These are phyloP conservation scores for Tipula helvola DNA, from an alignment of 2,888 invertebrate species.

Conservation along the genomic window DNA sequence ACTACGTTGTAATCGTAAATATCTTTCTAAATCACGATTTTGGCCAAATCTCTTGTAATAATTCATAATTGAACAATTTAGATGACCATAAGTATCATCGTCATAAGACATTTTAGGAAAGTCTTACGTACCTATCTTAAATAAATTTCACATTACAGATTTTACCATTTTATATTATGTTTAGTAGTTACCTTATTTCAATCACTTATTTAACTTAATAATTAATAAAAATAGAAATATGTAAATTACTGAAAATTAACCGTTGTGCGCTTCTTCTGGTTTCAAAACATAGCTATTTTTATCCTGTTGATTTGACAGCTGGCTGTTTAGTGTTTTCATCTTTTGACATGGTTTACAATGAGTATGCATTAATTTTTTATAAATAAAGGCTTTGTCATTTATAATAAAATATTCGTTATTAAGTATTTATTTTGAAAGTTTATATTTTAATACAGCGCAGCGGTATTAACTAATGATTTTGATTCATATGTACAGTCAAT, in stretches of 20 bases:
- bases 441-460: too few species aligned
- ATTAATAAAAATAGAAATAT: not conserved
- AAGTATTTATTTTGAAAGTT: too few species aligned
- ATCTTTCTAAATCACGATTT: conserved; percentile 52
- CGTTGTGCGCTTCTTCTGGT: not conserved
- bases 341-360: not conserved
- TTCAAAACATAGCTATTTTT: not conserved
- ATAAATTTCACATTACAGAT: not conserved
- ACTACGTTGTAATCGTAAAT: conserved; percentile 37
- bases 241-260: not conserved
- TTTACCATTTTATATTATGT: not conserved
- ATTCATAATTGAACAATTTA: conserved; percentile 37
- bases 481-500: too few species aligned
- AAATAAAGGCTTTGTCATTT: not conserved
- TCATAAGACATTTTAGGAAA: not conserved
- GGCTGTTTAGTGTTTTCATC: too few species aligned
- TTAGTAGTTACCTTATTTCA: not conserved
- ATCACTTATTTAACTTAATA: not conserved
- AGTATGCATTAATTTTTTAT: not conserved
- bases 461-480: too few species aligned
- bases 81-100: not conserved
- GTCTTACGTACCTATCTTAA: not conserved
- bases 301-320: not conserved
- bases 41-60: conserved; percentile 57
- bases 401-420: not conserved